A percentile compares a stretch with the other conserved stretches of the same genome.
Evolutionary conservation across 2,113 vertebrate genomes (phyloP).

Genomic region (Gyps fulvus): DNA sequence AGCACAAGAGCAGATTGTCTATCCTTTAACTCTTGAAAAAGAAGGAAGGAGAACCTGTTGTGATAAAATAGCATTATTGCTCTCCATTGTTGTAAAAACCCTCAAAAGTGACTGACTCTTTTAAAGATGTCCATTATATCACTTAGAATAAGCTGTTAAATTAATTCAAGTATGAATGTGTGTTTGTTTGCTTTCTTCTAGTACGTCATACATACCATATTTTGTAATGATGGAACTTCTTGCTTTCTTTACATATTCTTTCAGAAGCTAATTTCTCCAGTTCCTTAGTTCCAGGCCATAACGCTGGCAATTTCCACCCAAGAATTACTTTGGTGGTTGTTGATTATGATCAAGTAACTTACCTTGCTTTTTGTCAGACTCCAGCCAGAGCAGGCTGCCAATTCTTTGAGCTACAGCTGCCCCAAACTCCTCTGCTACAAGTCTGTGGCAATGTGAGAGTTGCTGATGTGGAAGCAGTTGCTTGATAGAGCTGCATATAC

Average conservation of each 20-base stretch:
- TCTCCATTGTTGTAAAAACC: neutral
- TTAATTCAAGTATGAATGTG: neutral
- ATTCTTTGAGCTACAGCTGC: neutral
- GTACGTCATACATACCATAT: fast-evolving
- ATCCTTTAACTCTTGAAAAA: neutral
- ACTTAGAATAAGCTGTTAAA: neutral
- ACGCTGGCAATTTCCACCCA: neutral
- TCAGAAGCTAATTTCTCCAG: neutral
- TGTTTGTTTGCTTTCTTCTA: neutral
- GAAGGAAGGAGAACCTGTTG: neutral
- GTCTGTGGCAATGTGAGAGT: neutral
- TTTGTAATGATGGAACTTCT: neutral
- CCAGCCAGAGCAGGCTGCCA: neutral
- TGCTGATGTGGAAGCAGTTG: neutral
- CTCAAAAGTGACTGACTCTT: neutral
- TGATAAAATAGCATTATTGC: neutral
- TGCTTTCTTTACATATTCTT: neutral
- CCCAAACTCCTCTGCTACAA: neutral
- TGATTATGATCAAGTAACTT: neutral
- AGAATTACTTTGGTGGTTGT: neutral
- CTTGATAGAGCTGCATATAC: neutral
- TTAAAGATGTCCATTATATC: neutral
- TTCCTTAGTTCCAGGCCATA: neutral
- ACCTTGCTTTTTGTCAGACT: neutral
- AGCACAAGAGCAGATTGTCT: neutral